Evolutionary conservation across 2,888 invertebrate genomes (phyloP).

Genomic region (Rhingia campestris): DNA sequence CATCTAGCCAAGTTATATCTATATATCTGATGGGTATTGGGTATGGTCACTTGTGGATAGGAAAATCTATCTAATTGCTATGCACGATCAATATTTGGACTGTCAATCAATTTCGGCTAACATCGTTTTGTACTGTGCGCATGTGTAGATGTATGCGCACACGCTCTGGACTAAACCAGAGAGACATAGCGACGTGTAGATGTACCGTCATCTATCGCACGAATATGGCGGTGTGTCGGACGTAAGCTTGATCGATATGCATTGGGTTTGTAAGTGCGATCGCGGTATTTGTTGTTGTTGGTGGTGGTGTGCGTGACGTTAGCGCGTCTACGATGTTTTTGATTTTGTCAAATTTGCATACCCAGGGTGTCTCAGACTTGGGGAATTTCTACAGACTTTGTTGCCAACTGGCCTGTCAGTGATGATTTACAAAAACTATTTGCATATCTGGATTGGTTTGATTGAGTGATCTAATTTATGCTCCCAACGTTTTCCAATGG

Average conservation of each 20-base stretch:
- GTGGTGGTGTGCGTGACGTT: conserved; percentile 28
- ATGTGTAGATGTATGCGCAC: not conserved
- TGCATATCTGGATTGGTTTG: conserved; percentile 26
- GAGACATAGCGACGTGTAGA: conserved; percentile 10
- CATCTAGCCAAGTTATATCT: conserved; percentile 11
- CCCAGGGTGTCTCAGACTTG: not conserved
- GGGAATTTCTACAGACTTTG: conserved; percentile 18
- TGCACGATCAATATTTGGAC: conserved; percentile 62
- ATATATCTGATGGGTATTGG: not conserved
- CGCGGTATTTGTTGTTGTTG: not conserved
- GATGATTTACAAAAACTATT: not conserved
- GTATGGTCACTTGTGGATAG: not conserved
- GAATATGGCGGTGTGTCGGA: conserved; percentile 14
- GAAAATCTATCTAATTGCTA: conserved; percentile 54
- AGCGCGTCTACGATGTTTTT: not conserved
- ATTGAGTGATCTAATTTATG: conserved; percentile 28
- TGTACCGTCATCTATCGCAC: conserved; percentile 21
- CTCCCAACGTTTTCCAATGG: not conserved
- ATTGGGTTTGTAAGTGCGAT: no score
- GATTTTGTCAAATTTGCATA: conserved; percentile 44
- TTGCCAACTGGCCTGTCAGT: conserved; percentile 10
- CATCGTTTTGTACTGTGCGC: conserved; percentile 14
- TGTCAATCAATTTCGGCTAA: conserved; percentile 65
- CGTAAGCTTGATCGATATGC: not conserved
- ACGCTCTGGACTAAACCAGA: not conserved